Evolutionary conservation across 2,797 vertebrate species (phyloP).

Genomic region (Tympanoctomys barrerae): DNA sequence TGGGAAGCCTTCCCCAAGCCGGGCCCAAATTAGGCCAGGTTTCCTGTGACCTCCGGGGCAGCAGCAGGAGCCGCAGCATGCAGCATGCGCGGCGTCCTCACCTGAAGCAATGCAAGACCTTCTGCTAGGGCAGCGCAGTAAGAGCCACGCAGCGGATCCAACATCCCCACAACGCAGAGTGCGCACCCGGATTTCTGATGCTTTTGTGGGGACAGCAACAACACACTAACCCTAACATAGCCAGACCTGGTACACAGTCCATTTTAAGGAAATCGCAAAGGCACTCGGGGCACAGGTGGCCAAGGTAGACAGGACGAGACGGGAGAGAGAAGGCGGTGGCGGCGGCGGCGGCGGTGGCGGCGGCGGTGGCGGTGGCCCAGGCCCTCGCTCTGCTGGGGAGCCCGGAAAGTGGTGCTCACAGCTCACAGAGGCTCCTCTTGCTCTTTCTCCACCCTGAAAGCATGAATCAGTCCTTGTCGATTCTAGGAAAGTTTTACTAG

Average conservation of each 20-base stretch:
- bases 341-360: too few relatives aligned
- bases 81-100: neutral
- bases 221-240: neutral
- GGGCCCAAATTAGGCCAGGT: neutral
- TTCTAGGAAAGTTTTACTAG: slow-evolving; percentile 38
- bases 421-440: neutral
- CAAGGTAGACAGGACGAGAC: neutral
- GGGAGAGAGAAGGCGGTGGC: neutral
- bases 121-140: neutral
- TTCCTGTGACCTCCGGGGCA: neutral
- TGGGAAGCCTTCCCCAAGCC: neutral
- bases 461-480: neutral
- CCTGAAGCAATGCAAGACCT: neutral
- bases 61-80: neutral
- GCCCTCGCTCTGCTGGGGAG: neutral
- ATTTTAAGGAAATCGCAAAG: slow-evolving; percentile 40
- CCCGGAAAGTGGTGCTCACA: neutral
- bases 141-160: neutral
- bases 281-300: neutral
- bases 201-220: neutral
- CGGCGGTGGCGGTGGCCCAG: fast-evolving
- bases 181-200: slow-evolving; percentile 4
- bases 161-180: neutral
- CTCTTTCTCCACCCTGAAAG: neutral
- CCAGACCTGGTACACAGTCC: neutral